Base-by-base conservation (phyloP, 2,888 invertebrate species). In the Gortyna flavago region DNA sequence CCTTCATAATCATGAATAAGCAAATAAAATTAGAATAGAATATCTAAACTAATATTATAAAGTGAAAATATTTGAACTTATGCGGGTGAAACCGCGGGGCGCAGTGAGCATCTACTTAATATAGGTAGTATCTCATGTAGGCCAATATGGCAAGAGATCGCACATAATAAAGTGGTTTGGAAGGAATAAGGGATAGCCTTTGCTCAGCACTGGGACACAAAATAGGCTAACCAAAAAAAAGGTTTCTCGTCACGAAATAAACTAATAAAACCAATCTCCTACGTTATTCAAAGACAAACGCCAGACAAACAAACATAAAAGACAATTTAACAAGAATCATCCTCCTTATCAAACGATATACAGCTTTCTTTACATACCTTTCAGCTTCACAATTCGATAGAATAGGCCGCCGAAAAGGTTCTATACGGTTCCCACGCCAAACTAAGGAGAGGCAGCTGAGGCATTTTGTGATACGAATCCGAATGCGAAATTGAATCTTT, bases 351-450 rank as follows among this genome's bases (percentile, higher is more conserved):
- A 84, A 81, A 85, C 64, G 82, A 71, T 75, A 71, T 75, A 72
- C 73, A 84, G 75, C 72, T 79, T 81, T 69, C 69, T 73, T 73
- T 69, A 81, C 62, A 73, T 81, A 64, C 73, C 69, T 72, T 86
- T 84, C 76, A 74, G 67, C 64, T 35, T 57, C 73, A 81, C 85
- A 80, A 85, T 83, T 72, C 64, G 70, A 67, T 73, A 77, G 78
- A 88, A 82, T 74, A 81, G 79, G 67, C 72, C 79, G 84, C 82
- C 77, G 81, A 85, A 86, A 83, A 83, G 88, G 88, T 86, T 85
- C 81, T 77, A 87, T 85, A 76, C 57, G 77, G 48, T 67, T 72
- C 71, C 67, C 51, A 51, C n/a, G 75, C 66, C 67, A 25, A 73
- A 51, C 61, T 66, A 77, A 67, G 74, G 74, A 68, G 77, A 68